A percentile compares a stretch with the other conserved stretches of the same genome.
Conservation (phyloP, 2,797 vertebrate genomes). For the Cossypha dichroa region DNA sequence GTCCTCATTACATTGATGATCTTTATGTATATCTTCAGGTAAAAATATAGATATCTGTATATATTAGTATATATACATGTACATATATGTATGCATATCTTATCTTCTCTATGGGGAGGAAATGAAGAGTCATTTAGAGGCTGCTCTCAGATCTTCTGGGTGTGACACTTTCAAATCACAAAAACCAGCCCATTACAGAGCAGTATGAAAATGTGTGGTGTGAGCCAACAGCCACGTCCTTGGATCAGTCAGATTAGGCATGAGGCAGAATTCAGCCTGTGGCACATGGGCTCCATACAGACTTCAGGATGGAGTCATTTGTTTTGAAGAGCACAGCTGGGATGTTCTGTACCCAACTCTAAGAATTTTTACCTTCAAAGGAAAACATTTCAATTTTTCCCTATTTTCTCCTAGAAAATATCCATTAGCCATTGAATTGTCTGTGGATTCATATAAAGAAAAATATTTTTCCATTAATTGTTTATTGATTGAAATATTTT, state of each 20-base stretch:
- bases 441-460: background rate
- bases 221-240: background rate
- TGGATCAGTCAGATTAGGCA: background rate
- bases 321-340: background rate
- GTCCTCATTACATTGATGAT: fast-evolving
- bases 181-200: background rate
- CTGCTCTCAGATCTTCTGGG: background rate
- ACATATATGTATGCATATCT: background rate
- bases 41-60: background rate
- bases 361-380: background rate
- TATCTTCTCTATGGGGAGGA: background rate
- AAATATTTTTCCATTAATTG: background rate
- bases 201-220: fast-evolving
- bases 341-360: background rate
- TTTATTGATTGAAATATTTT: background rate
- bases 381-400: background rate
- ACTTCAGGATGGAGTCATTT: fast-evolving
- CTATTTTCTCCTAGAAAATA: background rate
- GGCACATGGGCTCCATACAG: background rate
- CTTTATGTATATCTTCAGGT: background rate
- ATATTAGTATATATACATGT: background rate
- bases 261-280: background rate
- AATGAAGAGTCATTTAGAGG: background rate
- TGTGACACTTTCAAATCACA: background rate
- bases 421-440: background rate